A percentile compares a stretch with the other conserved stretches of the same genome.
These are phyloP conservation scores for Leucosticte australis DNA, from an alignment of 2,113 vertebrate species.

Conservation along the genomic window DNA sequence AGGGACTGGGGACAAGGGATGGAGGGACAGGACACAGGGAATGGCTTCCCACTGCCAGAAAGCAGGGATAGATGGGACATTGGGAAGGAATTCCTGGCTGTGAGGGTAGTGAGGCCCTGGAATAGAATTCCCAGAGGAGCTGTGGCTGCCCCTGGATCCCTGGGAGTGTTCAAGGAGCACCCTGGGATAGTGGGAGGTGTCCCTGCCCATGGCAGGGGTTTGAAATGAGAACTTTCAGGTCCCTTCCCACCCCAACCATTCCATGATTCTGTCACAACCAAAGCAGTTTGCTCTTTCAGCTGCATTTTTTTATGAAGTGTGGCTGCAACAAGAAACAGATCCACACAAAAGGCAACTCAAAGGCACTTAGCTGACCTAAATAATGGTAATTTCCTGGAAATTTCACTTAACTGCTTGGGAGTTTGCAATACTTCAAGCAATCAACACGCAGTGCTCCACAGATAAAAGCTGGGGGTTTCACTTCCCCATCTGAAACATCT, in stretches of 20 bases:
- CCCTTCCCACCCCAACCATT: not conserved
- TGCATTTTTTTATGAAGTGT: not conserved
- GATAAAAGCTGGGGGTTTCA: not conserved
- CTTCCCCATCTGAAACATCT: not conserved
- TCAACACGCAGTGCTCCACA: not conserved
- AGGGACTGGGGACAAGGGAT: not conserved
- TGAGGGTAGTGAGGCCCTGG: fast-evolving
- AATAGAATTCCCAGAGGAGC: fast-evolving
- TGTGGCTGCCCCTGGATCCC: not conserved
- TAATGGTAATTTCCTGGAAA: not conserved
- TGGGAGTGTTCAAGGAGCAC: not conserved
- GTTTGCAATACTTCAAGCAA: not conserved
- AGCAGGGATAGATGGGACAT: fast-evolving
- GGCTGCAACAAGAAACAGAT: not conserved
- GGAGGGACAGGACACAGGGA: not conserved
- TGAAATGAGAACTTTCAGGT: not conserved
- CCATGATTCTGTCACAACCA: not conserved
- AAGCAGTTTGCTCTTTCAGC: not conserved
- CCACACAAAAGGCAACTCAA: not conserved
- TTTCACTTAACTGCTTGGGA: not conserved
- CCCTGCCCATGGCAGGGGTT: not conserved
- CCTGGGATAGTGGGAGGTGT: not conserved
- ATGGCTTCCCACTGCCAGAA: not conserved
- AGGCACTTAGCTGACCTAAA: not conserved
- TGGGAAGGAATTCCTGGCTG: not conserved